These are phyloP conservation scores for Botia almorhae DNA, from an alignment of 2,797 vertebrate species.

Conservation along the genomic window DNA sequence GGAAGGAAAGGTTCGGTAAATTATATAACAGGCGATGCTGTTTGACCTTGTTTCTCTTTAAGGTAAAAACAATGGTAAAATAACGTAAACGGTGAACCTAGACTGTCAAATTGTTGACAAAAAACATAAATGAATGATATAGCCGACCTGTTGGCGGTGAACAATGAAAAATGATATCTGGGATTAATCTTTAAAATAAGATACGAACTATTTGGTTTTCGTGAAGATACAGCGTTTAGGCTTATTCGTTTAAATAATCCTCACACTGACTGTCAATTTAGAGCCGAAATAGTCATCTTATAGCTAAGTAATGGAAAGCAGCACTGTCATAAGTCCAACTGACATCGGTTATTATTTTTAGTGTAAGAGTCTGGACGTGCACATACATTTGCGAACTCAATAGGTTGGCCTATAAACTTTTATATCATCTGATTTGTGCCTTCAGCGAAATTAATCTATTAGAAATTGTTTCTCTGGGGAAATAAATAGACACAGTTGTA, in stretches of 20 bases:
- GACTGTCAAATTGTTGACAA: not conserved
- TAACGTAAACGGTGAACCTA: not conserved
- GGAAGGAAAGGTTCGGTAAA: conserved; percentile 9
- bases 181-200: not conserved
- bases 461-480: conserved; percentile 7
- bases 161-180: not conserved
- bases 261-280: not conserved
- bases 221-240: conserved; percentile 7
- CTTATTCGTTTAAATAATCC: not conserved
- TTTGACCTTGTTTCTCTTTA: not conserved
- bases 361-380: not conserved
- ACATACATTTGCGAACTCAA: not conserved
- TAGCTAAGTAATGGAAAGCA: not conserved
- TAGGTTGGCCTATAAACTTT: conserved; percentile 4
- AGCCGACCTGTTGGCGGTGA: not conserved
- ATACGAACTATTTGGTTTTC: conserved; percentile 32
- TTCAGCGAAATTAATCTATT: conserved; percentile 16
- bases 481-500: not conserved
- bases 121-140: not conserved
- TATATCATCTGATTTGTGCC: not conserved
- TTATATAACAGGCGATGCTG: not conserved
- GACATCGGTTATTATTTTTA: not conserved
- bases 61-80: not conserved
- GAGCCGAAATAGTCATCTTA: not conserved
- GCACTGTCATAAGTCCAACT: not conserved